Evolutionary conservation across 1,140 invertebrate genomes (phyloP).

Genomic region (Atta colombica): DNA sequence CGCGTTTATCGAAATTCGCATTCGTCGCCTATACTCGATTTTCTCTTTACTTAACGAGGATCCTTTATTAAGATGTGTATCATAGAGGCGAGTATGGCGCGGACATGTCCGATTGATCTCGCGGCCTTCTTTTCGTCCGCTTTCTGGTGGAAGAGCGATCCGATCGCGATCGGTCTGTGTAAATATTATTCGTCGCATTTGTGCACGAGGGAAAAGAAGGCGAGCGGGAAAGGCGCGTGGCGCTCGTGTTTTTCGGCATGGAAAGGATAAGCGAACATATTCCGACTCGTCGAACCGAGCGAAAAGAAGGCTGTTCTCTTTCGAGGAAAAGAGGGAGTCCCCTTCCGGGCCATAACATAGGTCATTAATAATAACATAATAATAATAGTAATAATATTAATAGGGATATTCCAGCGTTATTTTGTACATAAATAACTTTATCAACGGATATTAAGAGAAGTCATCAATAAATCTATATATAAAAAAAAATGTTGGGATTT

Average conservation of each 20-base stretch:
- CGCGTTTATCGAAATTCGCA: conserved; percentile 65
- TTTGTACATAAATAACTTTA: conserved; percentile 85
- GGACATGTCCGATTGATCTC: conserved; percentile 22
- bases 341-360: conserved; percentile 74
- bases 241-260: conserved; percentile 65
- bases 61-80: conserved; percentile 71
- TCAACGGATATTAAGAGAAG: conserved; percentile 83
- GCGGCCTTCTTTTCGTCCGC: conserved; percentile 43
- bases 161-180: conserved; percentile 55
- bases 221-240: conserved; percentile 34
- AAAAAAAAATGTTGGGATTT: conserved; percentile 67
- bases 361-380: conserved; percentile 73
- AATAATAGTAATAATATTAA: conserved; percentile 67
- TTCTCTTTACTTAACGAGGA: conserved; percentile 72
- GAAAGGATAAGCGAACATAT: conserved; percentile 58
- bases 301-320: conserved; percentile 54
- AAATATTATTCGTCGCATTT: conserved; percentile 62
- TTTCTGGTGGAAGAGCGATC: conserved; percentile 4
- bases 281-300: conserved; percentile 58
- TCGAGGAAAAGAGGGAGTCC: conserved; percentile 47
- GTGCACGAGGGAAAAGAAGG: conserved; percentile 39
- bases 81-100: conserved; percentile 47
- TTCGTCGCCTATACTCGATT: conserved; percentile 77
- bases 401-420: conserved; percentile 83
- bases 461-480: conserved; percentile 82